Percentiles rank a stretch among this genome's conserved stretches.
Conservation (phyloP, 2,113 vertebrate species). For the Heterotis niloticus region DNA sequence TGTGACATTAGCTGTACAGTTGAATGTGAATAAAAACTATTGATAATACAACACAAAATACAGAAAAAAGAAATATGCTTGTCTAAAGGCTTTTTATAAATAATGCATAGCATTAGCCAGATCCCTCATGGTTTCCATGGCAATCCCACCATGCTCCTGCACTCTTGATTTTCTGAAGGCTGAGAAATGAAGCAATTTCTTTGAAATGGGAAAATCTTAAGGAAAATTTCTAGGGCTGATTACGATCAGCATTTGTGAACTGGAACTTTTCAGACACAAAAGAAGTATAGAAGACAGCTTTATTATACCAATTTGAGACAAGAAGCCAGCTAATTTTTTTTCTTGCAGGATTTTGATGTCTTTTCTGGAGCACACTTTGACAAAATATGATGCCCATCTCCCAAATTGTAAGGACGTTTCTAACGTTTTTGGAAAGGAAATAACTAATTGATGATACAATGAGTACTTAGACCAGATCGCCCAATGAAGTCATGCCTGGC, state of each 20-base stretch:
- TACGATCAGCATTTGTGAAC: not conserved
- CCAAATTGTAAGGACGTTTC: not conserved
- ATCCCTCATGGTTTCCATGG: constrained; percentile 32
- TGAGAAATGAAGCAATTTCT: not conserved
- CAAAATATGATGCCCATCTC: not conserved
- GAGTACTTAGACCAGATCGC: not conserved
- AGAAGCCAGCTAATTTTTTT: not conserved
- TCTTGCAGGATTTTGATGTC: not conserved
- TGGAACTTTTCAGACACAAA: not conserved
- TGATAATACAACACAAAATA: not conserved
- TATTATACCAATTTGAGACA: not conserved
- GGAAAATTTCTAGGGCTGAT: not conserved
- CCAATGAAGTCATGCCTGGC: not conserved
- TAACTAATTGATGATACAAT: not conserved
- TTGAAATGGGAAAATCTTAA: constrained; percentile 12
- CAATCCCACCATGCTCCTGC: constrained; percentile 26
- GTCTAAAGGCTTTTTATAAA: constrained; percentile 15
- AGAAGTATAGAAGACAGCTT: not conserved
- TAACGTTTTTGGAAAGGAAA: not conserved
- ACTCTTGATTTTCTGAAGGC: constrained; percentile 4
- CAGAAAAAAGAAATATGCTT: not conserved
- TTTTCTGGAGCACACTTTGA: not conserved
- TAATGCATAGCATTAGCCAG: constrained; percentile 26
- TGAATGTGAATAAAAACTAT: no score
- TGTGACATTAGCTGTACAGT: no score